Evolutionary conservation across 2,797 vertebrate species (phyloP).

Genomic region (Megaceryle alcyon): DNA sequence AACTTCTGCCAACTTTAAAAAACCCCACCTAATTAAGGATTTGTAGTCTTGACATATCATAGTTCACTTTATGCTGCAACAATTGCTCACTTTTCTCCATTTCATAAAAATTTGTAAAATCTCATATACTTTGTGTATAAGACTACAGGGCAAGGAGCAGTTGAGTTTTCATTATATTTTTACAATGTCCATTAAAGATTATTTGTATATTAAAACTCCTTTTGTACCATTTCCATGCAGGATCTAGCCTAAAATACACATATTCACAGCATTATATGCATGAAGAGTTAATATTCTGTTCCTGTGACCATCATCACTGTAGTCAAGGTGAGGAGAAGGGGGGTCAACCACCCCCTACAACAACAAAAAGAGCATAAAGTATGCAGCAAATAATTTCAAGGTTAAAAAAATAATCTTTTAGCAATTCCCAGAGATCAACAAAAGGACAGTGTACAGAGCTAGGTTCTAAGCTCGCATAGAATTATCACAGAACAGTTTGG

Average conservation of each 20-base stretch:
- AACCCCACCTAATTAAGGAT: constrained; percentile 15
- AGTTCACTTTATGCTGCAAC: background rate
- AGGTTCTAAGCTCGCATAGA: background rate
- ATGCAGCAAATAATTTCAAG: background rate
- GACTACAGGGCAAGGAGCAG: background rate
- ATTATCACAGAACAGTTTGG: too few relatives aligned
- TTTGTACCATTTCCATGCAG: background rate
- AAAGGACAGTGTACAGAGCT: background rate
- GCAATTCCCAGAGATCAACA: background rate
- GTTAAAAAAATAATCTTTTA: background rate
- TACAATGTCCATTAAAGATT: background rate
- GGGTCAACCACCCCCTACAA: background rate
- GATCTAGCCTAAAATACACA: background rate
- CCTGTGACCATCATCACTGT: background rate
- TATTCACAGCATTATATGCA: background rate
- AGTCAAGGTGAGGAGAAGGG: background rate
- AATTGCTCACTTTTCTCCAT: background rate
- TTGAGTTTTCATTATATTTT: background rate
- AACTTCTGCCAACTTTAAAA: constrained; percentile 14
- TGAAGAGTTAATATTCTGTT: background rate
- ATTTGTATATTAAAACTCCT: background rate
- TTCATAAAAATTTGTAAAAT: constrained; percentile 11
- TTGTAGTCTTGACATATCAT: background rate
- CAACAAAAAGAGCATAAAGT: background rate
- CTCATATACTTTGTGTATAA: background rate